Evolutionary conservation across 2,797 vertebrate genomes (phyloP).

Genomic region (Anguilla pacifica): DNA sequence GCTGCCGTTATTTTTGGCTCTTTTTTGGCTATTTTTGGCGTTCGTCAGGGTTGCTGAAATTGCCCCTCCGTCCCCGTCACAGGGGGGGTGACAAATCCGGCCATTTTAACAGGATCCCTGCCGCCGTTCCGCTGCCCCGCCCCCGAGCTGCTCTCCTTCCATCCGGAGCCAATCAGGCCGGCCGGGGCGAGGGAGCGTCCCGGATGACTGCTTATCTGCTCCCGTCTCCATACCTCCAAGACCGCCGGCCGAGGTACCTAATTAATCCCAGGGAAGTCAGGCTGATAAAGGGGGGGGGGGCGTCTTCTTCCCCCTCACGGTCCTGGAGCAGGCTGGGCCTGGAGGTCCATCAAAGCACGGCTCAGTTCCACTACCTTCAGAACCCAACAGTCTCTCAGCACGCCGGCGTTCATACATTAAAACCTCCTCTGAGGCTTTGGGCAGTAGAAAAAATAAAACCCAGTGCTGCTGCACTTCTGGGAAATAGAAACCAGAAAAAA

Average conservation of each 20-base stretch:
- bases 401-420: neutral
- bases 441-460: neutral
- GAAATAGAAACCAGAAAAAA: neutral
- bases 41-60: neutral
- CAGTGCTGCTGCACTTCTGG: neutral
- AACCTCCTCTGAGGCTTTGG: neutral
- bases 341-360: slow-evolving; percentile 29
- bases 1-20: neutral
- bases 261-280: slow-evolving; percentile 57
- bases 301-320: slow-evolving; percentile 24
- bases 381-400: neutral
- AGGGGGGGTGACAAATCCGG: neutral
- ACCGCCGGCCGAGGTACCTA: slow-evolving; percentile 50
- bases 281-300: slow-evolving; percentile 38
- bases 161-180: neutral
- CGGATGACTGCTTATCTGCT: slow-evolving; percentile 23
- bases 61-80: neutral
- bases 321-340: slow-evolving; percentile 34
- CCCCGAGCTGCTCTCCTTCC: slow-evolving; percentile 47
- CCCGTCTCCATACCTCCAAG: slow-evolving; percentile 39
- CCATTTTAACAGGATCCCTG: neutral
- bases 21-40: too few relatives aligned
- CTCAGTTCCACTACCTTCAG: slow-evolving; percentile 7
- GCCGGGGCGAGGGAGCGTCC: neutral
- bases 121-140: slow-evolving; percentile 46